Base-by-base conservation (phyloP, 2,888 invertebrate genomes). In the Microctonus aethiopoides region DNA sequence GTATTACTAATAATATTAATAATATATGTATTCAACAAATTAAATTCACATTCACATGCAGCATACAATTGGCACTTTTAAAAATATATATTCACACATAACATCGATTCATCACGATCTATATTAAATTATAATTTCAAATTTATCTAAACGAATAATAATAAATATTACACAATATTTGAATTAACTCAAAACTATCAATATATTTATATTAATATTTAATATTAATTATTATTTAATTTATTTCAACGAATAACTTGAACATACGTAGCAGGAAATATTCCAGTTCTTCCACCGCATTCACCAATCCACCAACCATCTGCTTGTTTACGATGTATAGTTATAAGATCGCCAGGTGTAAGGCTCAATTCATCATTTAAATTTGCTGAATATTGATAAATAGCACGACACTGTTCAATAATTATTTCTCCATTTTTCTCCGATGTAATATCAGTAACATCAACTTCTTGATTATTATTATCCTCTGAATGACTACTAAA, bases 241-340 rank as follows among this genome's bases (percentile, higher is more conserved):
- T n/a, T n/a, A 52, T 39, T 59, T 65, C 74, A 86, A 78, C 81
- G 87, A 74, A 94, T 91, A 86, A 95, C 93, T 88, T 97, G 94
- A 9, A 97, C 97, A 83, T 97, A 97, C 0, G 96, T 97, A 0
- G 97, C 96, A 0, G 97, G 97, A 83, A 97, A 97, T 78, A 96
- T 96, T 29, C 97, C 97, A 73, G 94, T 92, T 74, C 91, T 90
- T 54, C 96, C 95, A 80, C 92, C 92, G 69, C 96, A 89, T 80
- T 96, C 95, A 2, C 97, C 97, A 70, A 95, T 90, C 97, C 97
- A 97, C 97, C 97, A 97, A 41, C 96, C 97, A 81, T 96, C 96
- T 36, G 94, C 94, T 85, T 96, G 95, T 83, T 97, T 96, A 80
- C 94, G 93, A 84, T 95, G 95, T 41, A 97, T 93, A 78, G 92